Evolutionary conservation across 2,888 invertebrate genomes (phyloP), one percentile per base, ranked within the genome.

Genomic region (Drosophila antonietae): DNA sequence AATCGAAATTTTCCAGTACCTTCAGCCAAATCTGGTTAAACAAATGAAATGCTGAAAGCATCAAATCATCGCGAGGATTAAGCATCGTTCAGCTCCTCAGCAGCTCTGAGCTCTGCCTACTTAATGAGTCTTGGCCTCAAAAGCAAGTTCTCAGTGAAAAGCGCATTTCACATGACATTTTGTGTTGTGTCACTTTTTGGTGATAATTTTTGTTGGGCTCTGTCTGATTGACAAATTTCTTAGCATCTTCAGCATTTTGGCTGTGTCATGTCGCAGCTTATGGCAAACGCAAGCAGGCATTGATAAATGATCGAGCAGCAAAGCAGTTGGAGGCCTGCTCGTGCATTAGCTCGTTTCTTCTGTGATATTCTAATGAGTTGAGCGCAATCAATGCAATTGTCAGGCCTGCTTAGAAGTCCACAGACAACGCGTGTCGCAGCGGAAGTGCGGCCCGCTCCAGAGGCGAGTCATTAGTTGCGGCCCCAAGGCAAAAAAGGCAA

Each of bases 11-110:
- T 66, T 52, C 39, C 39, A 53, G 28, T 31, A 23, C 46, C 46
- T 14, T 58, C 20, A 64, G 20, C 35, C 33, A 18, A 39, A 28
- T 61, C 33, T 49, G 52, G 51, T 64, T 71, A 63, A 44, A 82
- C 68, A 75, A 84, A 73, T 65, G 81, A 59, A 73, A 37, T 51
- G 74, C 46, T 64, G 80, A 84, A 84, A 89, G 68, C 75, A 88
- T 85, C 88, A 77, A 82, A 82, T 84, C 84, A 88, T 88, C 83
- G 63, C 46, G 62, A 70, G 83, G 82, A 84, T 89, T 84, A 88
- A 87, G 59, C 62, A 59, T 70, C 66, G 62, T 68, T 64, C 33
- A n/a, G 33, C 9, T 20, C 18, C 20, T 18, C 51, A 8, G 20
- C 49, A 18, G 6, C 49, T 47, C 47, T 2, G 15, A 47, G 28